A percentile compares a stretch with the other conserved stretches of the same genome.
Evolutionary conservation across 2,113 vertebrate genomes (phyloP).

Genomic region (Polyodon spathula): DNA sequence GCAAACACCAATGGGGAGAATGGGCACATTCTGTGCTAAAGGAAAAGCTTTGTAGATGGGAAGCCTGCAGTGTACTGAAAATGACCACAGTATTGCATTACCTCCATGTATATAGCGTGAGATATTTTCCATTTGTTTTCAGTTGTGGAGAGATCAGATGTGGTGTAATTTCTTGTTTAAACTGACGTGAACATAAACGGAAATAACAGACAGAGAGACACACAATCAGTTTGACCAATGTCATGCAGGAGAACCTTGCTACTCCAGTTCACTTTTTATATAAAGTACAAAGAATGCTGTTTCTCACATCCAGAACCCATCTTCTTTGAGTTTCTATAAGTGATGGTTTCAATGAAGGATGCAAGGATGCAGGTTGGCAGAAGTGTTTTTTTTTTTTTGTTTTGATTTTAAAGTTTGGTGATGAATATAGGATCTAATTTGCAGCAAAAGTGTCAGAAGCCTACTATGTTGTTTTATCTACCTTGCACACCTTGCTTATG

Average conservation of each 20-base stretch:
- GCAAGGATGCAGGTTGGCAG: too few species aligned
- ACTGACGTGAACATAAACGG: background rate
- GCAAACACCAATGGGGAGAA: too few species aligned
- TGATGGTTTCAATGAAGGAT: too few species aligned
- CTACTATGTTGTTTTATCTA: too few species aligned
- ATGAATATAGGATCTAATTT: too few species aligned
- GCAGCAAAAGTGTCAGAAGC: too few species aligned
- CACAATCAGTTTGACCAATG: slow-evolving; percentile 1
- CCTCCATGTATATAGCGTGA: slow-evolving; percentile 4
- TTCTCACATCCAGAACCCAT: background rate
- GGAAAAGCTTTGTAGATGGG: background rate
- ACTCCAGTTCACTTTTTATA: background rate
- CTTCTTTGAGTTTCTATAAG: background rate
- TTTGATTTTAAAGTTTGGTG: too few species aligned
- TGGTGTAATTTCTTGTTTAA: slow-evolving; percentile 2
- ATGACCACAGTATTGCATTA: slow-evolving; percentile 2
- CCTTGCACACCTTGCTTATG: too few species aligned
- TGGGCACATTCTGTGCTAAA: too few species aligned
- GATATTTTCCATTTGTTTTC: slow-evolving; percentile 8
- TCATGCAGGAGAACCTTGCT: background rate
- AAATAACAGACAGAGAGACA: slow-evolving; percentile 1
- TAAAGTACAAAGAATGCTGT: background rate
- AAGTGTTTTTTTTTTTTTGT: too few species aligned
- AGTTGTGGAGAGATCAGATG: slow-evolving; percentile 1
- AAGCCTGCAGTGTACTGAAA: slow-evolving; percentile 1